Evolutionary conservation across 2,797 vertebrate genomes (phyloP).

Genomic region (Phoxinus dragarum): DNA sequence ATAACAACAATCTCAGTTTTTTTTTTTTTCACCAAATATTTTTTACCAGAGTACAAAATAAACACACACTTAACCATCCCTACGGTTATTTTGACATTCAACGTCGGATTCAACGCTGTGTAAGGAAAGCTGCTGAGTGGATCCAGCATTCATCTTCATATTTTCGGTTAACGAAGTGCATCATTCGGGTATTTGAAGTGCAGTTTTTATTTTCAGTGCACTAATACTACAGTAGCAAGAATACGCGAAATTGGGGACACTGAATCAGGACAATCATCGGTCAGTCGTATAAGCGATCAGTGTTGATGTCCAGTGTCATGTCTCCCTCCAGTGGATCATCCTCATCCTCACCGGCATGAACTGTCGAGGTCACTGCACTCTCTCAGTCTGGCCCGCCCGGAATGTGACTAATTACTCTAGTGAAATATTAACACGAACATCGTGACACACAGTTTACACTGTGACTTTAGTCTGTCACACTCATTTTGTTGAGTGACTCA

Average conservation of each 20-base stretch:
- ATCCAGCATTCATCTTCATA: background rate
- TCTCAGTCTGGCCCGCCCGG: background rate
- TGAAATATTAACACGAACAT: background rate
- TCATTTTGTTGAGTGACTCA: background rate
- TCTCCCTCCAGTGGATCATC: constrained; percentile 27
- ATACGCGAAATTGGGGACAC: background rate
- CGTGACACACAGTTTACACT: background rate
- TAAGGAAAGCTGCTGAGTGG: background rate
- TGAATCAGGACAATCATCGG: background rate
- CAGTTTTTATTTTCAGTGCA: background rate
- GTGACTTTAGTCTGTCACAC: background rate
- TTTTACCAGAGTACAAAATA: too few species aligned
- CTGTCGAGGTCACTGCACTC: background rate
- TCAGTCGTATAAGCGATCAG: background rate
- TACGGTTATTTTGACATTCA: too few species aligned
- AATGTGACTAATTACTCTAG: background rate
- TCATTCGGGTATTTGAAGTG: background rate
- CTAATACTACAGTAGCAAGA: background rate
- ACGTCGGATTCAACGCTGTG: too few species aligned
- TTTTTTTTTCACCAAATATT: too few species aligned
- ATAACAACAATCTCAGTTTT: too few species aligned
- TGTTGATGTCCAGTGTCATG: background rate
- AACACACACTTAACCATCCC: too few species aligned
- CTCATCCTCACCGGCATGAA: background rate
- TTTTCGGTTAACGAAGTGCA: background rate